A percentile compares a stretch with the other conserved stretches of the same genome.
These are phyloP conservation scores for Phymastichus coffea DNA, from an alignment of 1,140 invertebrate species.

Conservation along the genomic window DNA sequence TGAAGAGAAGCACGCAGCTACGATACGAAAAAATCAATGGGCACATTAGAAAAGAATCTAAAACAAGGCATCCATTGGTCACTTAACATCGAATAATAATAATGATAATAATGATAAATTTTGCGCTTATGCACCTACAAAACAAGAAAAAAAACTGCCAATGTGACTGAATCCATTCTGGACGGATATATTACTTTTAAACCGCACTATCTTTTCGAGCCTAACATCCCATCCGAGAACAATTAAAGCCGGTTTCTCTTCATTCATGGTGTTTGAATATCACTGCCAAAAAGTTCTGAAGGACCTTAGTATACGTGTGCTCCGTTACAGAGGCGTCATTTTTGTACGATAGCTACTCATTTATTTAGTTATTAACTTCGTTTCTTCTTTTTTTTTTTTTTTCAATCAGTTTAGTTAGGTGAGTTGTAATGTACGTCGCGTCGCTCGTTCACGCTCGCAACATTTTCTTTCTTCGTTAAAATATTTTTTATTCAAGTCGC, in stretches of 20 bases:
- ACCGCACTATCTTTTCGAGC: too few relatives aligned
- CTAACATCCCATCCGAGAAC: too few relatives aligned
- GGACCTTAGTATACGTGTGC: conserved; percentile 27
- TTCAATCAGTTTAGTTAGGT: not conserved
- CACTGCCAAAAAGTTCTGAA: conserved; percentile 56
- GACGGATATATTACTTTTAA: too few relatives aligned
- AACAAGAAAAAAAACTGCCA: conserved; percentile 17
- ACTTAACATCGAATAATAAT: not conserved
- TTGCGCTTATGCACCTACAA: not conserved
- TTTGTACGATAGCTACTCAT: too few relatives aligned
- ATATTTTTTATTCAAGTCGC: too few relatives aligned
- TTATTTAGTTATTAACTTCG: conserved; percentile 29
- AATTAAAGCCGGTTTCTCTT: too few relatives aligned
- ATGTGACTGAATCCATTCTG: not conserved
- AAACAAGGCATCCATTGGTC: not conserved
- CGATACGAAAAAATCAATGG: too few relatives aligned
- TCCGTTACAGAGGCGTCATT: conserved; percentile 9
- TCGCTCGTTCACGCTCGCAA: conserved; percentile 6
- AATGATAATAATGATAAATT: too few relatives aligned
- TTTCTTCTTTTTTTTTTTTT: conserved; percentile 27
- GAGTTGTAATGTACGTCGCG: conserved; percentile 14
- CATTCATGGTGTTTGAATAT: conserved; percentile 53
- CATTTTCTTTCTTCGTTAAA: not conserved
- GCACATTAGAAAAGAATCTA: not conserved
- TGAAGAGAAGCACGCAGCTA: conserved; percentile 45